Evolutionary conservation across 2,888 invertebrate species (phyloP).

Genomic region (Archips xylosteana): DNA sequence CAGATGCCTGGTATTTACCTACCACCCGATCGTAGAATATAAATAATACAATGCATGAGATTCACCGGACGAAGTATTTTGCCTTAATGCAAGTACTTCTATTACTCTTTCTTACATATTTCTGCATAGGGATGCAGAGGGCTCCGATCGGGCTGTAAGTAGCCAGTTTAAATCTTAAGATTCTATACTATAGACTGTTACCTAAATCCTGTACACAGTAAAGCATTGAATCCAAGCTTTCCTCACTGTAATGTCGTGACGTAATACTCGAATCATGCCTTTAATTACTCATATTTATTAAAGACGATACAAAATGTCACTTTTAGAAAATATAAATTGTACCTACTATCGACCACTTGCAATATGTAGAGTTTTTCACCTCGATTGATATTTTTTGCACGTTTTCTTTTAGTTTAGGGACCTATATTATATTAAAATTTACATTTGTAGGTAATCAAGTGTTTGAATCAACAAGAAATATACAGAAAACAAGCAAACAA

Average conservation of each 20-base stretch:
- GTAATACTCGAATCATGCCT: constrained; percentile 33
- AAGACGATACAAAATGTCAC: constrained; percentile 6
- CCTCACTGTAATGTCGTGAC: constrained; percentile 11
- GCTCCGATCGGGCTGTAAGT: neutral
- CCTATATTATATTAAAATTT: constrained; percentile 3
- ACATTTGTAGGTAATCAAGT: neutral
- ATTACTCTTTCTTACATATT: neutral
- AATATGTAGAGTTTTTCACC: constrained; percentile 37
- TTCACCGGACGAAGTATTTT: neutral
- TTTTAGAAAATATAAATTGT: constrained; percentile 7
- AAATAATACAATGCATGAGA: no score
- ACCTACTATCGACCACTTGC: constrained; percentile 35
- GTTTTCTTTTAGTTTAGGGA: constrained; percentile 45
- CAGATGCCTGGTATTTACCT: neutral
- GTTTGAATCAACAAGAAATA: neutral
- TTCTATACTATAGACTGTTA: no score
- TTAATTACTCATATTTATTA: constrained; percentile 24
- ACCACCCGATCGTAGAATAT: neutral
- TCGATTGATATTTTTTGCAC: constrained; percentile 46
- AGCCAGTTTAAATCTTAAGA: no score
- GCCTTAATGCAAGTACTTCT: neutral
- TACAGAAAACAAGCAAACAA: neutral
- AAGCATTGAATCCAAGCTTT: neutral
- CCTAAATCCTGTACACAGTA: neutral
- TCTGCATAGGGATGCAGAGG: no score